Conservation (phyloP, 2,797 vertebrate genomes). For the Myoxocephalus aenaeus region DNA sequence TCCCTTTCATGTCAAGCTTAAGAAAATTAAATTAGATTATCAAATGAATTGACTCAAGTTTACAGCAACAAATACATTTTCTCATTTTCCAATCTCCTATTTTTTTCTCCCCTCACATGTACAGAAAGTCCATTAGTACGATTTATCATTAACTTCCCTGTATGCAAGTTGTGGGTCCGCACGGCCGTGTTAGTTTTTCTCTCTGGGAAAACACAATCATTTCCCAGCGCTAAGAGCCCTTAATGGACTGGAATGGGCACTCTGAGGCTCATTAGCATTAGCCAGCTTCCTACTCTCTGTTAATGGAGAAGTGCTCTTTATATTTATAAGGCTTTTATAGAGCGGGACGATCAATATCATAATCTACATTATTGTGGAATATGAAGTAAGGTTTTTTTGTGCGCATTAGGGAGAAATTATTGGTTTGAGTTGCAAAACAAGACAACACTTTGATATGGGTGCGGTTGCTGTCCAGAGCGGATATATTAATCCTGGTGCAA, state of each 20-base stretch:
- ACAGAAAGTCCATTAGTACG: conserved; percentile 81
- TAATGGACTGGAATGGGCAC: conserved; percentile 87
- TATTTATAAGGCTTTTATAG: conserved; percentile 87
- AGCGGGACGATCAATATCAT: conserved; percentile 80
- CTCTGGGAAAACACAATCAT: conserved; percentile 81
- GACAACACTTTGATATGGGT: conserved; percentile 76
- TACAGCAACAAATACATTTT: conserved; percentile 79
- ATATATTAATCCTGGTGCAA: conserved; percentile 52
- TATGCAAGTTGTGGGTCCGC: conserved; percentile 73
- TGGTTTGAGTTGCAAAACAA: conserved; percentile 81
- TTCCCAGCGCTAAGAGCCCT: conserved; percentile 84
- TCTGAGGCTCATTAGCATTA: conserved; percentile 86
- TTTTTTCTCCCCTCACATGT: conserved; percentile 71
- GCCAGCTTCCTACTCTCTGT: conserved; percentile 81
- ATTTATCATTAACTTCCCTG: conserved; percentile 81
- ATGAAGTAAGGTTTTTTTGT: conserved; percentile 79
- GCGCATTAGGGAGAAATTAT: conserved; percentile 79
- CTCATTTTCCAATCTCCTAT: conserved; percentile 65
- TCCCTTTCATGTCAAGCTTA: conserved; percentile 52
- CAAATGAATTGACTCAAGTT: conserved; percentile 76
- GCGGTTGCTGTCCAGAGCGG: conserved; percentile 64
- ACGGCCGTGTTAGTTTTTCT: conserved; percentile 80
- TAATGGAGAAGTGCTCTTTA: conserved; percentile 84
- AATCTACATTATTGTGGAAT: conserved; percentile 83
- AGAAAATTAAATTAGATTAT: conserved; percentile 70